Percentiles rank a stretch among this genome's conserved stretches.
These are phyloP conservation scores for Drosophila rufa DNA, from an alignment of 1,140 invertebrate species.

Conservation along the genomic window DNA sequence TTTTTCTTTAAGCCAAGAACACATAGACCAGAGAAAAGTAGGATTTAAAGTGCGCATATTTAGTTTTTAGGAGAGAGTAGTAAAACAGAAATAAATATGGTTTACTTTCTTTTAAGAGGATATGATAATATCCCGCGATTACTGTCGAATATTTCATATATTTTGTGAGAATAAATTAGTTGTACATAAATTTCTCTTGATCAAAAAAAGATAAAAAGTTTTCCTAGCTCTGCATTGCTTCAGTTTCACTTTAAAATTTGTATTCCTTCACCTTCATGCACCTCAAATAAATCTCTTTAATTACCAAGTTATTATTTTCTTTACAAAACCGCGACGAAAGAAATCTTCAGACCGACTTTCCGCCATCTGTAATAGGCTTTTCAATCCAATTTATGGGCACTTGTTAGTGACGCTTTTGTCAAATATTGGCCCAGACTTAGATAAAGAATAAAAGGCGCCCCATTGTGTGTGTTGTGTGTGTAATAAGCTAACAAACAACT, in stretches of 20 bases:
- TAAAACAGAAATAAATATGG: too few relatives aligned
- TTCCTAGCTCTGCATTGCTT: too few relatives aligned
- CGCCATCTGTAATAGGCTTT: constrained; percentile 23
- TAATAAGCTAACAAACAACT: constrained; percentile 48
- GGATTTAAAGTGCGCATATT: too few relatives aligned
- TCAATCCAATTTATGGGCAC: constrained; percentile 43
- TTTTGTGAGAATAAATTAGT: background rate
- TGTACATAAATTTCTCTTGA: background rate
- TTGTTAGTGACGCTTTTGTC: constrained; percentile 49
- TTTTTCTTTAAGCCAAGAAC: too few relatives aligned
- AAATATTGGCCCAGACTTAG: constrained; percentile 48
- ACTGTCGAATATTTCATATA: too few relatives aligned
- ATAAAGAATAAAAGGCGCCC: constrained; percentile 49
- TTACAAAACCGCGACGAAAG: background rate
- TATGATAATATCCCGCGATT: too few relatives aligned
- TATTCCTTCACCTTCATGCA: too few relatives aligned
- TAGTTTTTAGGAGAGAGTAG: too few relatives aligned
- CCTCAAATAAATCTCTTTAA: background rate
- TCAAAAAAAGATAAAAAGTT: too few relatives aligned
- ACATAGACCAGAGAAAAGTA: too few relatives aligned
- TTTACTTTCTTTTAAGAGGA: too few relatives aligned
- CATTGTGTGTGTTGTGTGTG: constrained; percentile 36
- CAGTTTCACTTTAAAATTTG: background rate
- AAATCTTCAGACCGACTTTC: constrained; percentile 8
- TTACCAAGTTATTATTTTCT: background rate